These are phyloP conservation scores for Oreochromis niloticus DNA, from an alignment of 2,113 vertebrate genomes.

Conservation along the genomic window DNA sequence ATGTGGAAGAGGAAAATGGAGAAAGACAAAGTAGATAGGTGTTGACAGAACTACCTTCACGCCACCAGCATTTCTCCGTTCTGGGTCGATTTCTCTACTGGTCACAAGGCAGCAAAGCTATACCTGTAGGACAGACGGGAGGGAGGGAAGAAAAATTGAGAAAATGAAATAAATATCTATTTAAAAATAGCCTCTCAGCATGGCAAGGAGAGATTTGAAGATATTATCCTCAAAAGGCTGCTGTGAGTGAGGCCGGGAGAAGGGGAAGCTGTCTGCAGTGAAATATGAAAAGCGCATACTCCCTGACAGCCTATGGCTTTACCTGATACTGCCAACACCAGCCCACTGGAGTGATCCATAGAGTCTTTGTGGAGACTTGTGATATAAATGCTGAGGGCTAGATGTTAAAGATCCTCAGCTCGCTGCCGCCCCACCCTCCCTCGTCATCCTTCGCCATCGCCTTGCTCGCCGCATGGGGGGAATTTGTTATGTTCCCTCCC, in stretches of 20 bases:
- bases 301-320: constrained; percentile 78
- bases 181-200: constrained; percentile 77
- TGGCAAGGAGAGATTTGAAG: constrained; percentile 73
- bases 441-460: constrained; percentile 49
- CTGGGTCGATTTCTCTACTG: constrained; percentile 45
- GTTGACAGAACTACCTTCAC: constrained; percentile 54
- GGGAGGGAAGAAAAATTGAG: constrained; percentile 54
- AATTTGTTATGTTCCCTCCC: constrained; percentile 70
- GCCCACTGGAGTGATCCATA: constrained; percentile 77
- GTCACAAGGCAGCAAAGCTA: constrained; percentile 39
- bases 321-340: constrained; percentile 76
- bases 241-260: constrained; percentile 73
- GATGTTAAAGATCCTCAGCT: constrained; percentile 74
- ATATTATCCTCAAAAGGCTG: constrained; percentile 79
- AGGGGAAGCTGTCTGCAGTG: constrained; percentile 71
- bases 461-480: constrained; percentile 46
- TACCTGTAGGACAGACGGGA: constrained; percentile 39
- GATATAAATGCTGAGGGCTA: constrained; percentile 79
- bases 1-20: not conserved
- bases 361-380: constrained; percentile 74
- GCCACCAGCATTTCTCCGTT: constrained; percentile 41
- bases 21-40: constrained; percentile 17
- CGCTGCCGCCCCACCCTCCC: constrained; percentile 40
- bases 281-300: constrained; percentile 76
- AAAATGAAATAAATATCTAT: constrained; percentile 72